Evolutionary conservation across 2,113 vertebrate genomes (phyloP), one percentile per base, ranked within the genome.

Genomic region (Daubentonia madagascariensis): DNA sequence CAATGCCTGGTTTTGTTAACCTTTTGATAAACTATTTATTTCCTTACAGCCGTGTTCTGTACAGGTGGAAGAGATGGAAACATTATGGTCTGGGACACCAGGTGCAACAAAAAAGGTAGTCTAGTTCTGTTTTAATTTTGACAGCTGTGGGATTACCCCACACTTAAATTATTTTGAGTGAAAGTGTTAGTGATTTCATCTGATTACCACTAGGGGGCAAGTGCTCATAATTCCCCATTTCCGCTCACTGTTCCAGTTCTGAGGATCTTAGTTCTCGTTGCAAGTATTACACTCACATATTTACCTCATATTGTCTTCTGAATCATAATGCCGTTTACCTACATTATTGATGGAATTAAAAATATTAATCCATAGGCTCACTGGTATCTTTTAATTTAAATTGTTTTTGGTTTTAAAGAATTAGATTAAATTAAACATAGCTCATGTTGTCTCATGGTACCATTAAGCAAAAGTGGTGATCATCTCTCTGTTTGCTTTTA

Each of bases 61-160:
- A 99, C 99, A 54, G 99, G 99, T 94, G 99, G 99, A 81, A 99
- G 99, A 98, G 99, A 99, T 98, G 99, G 99, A 84, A 99, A 99
- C 97, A 99, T 99, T 98, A 99, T 99, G 99, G 98, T 99, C 96
- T 99, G 99, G 99, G 99, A 99, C 94, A 99, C 98, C 65, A 99
- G 99, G 78, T 99, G 99, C 98, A 99, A 98, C 98, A 99, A 99
- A 98, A 99, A 99, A 99, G 99, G 99, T 99, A 99, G 93, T 11
- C 35, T 67, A 16, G n/a, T 86, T 75, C 28, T 40, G 5, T 80
- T 91, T 86, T 76, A 76, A 67, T 81, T 88, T 88, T 94, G 61
- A 76, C 48, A 52, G 67, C 63, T 45, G 25, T 72, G 20, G 3
- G 17, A 57, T 89, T 8, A 57, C 40, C 17, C 18, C 52, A 72